Evolutionary conservation across 2,797 vertebrate genomes (phyloP).

Genomic region (Setipinna tenuifilis): DNA sequence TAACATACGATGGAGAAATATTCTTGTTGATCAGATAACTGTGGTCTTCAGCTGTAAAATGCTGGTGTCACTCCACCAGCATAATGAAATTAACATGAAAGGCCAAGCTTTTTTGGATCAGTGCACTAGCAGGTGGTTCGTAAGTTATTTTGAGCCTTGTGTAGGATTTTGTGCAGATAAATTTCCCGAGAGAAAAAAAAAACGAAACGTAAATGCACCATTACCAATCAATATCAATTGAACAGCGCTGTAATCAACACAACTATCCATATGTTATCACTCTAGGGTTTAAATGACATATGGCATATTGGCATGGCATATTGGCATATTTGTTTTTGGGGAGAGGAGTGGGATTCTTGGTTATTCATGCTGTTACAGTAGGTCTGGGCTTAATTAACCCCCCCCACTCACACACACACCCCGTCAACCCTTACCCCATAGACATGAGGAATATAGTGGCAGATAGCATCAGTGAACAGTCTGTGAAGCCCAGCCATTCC

Average conservation of each 20-base stretch:
- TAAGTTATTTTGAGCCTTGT: not conserved
- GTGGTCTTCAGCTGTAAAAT: not conserved
- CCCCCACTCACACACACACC: not conserved
- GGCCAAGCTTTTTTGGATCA: not conserved
- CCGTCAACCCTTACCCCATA: too few relatives aligned
- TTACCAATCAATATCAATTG: not conserved
- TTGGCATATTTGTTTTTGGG: not conserved
- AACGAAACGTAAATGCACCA: not conserved
- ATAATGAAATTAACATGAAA: not conserved
- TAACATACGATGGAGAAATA: not conserved
- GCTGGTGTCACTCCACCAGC: not conserved
- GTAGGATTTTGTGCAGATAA: not conserved
- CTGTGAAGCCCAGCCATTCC: not conserved
- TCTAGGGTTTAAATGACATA: not conserved
- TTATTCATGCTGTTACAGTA: not conserved
- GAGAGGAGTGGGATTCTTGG: not conserved
- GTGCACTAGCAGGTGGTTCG: not conserved
- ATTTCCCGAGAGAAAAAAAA: not conserved
- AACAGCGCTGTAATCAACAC: not conserved
- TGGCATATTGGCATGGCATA: too few relatives aligned
- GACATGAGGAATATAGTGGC: too few relatives aligned
- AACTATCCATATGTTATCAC: too few relatives aligned
- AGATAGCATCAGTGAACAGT: conserved; percentile 6
- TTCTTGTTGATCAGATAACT: not conserved
- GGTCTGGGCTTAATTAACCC: too few relatives aligned